A percentile compares a stretch with the other conserved stretches of the same genome.
phyloP scores from a whole-genome alignment of 2,113 vertebrate species.

The Scartelaos histophorus region DNA sequence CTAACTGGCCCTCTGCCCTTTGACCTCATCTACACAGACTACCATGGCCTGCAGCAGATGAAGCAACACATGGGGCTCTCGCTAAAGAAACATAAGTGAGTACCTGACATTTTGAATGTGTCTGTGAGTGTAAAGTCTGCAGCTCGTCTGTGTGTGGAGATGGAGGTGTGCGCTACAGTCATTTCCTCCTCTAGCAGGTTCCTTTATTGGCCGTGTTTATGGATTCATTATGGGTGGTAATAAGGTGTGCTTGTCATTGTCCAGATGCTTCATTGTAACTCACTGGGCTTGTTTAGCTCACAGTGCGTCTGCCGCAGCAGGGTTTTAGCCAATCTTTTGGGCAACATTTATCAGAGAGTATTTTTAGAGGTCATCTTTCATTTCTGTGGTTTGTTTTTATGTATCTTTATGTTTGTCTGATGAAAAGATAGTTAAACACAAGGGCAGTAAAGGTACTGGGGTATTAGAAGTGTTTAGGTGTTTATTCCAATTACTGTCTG shows the following conservation, averaged over 20 bases:
- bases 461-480: too few species aligned
- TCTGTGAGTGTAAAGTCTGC: background rate
- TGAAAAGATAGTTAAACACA: background rate
- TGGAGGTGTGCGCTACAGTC: background rate
- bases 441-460: background rate
- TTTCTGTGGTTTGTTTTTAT: background rate
- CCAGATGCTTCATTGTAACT: conserved; percentile 38
- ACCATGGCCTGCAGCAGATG: conserved; percentile 97
- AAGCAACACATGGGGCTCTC: conserved; percentile 98
- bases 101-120: background rate
- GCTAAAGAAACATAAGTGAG: conserved; percentile 94
- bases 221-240: conserved; percentile 51
- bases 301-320: conserved; percentile 5
- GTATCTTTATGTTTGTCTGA: background rate
- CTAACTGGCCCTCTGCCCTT: conserved; percentile 90
- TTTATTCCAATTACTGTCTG: too few species aligned
- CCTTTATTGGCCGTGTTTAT: conserved; percentile 45
- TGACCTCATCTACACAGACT: conserved; percentile 97
- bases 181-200: conserved; percentile 3
- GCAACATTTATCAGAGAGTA: background rate
- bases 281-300: conserved; percentile 42
- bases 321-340: background rate
- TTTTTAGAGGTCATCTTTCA: background rate
- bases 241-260: conserved; percentile 33
- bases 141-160: background rate